phyloP scores from a whole-genome alignment of 2,113 vertebrate species.

The Malurus elegans region DNA sequence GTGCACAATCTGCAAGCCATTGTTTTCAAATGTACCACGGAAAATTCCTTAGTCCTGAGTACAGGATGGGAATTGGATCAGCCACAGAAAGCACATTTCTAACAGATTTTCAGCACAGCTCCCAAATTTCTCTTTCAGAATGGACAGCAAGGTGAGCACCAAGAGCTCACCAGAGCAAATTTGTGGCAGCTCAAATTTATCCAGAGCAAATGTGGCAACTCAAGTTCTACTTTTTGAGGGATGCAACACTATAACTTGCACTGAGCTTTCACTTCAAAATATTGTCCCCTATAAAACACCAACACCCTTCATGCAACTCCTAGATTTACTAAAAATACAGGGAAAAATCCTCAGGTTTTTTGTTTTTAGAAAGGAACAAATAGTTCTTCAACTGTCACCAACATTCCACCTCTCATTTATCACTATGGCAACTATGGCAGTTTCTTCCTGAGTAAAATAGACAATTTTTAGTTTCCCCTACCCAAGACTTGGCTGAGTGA shows the following conservation, averaged over 20 bases:
- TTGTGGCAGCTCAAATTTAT: accelerated
- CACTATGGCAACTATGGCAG: constrained; percentile 25
- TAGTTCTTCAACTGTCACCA: constrained; percentile 20
- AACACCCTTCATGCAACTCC: not conserved
- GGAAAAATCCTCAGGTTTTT: not conserved
- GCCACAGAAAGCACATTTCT: not conserved
- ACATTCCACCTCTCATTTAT: constrained; percentile 33
- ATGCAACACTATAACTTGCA: not conserved
- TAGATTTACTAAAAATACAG: not conserved
- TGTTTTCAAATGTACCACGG: accelerated
- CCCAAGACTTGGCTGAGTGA: not conserved
- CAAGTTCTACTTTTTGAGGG: not conserved
- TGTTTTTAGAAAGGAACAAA: constrained; percentile 42
- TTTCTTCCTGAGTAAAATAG: not conserved
- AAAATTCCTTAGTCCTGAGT: not conserved
- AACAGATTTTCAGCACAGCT: not conserved
- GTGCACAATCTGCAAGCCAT: not conserved
- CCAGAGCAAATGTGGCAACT: not conserved
- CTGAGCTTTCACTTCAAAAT: not conserved
- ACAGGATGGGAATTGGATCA: not conserved
- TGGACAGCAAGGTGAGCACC: not conserved
- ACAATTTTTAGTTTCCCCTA: not conserved
- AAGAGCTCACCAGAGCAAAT: not conserved
- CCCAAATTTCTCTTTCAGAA: not conserved
- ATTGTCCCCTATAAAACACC: not conserved